Evolutionary conservation across 1,140 invertebrate species (phyloP).

Genomic region (Elysia chlorotica): DNA sequence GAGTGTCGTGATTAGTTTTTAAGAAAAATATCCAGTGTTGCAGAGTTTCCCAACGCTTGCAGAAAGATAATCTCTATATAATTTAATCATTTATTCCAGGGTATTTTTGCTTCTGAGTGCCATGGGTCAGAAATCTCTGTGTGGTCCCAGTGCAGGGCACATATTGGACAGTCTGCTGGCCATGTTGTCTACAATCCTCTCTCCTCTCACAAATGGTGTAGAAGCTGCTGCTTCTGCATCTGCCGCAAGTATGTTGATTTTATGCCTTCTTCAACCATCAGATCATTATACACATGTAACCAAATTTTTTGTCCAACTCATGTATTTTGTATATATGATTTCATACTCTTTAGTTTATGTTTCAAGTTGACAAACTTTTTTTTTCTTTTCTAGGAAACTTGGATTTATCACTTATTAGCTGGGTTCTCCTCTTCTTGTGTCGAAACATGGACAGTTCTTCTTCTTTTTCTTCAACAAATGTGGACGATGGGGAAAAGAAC

Average conservation of each 20-base stretch:
- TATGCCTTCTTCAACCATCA: not conserved
- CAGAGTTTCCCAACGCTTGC: too few species aligned
- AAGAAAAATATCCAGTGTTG: too few species aligned
- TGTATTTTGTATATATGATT: too few species aligned
- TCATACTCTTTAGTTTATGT: too few species aligned
- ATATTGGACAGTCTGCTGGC: conserved; percentile 58
- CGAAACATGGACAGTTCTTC: conserved; percentile 72
- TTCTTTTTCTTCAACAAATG: conserved; percentile 16
- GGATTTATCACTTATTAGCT: conserved; percentile 75
- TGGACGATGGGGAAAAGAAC: conserved; percentile 43
- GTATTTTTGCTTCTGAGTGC: conserved; percentile 86
- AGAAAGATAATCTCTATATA: not conserved
- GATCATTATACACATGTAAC: not conserved
- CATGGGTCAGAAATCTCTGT: conserved; percentile 80
- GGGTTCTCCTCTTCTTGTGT: conserved; percentile 79
- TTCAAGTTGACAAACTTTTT: too few species aligned
- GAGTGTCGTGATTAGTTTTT: too few species aligned
- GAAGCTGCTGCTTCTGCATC: too few species aligned
- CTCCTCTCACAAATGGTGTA: conserved; percentile 42
- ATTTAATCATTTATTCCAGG: conserved; percentile 63
- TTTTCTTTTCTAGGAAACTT: conserved; percentile 48
- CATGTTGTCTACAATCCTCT: conserved; percentile 54
- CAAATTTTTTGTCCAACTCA: too few species aligned
- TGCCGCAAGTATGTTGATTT: not conserved
- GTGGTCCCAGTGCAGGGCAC: conserved; percentile 43